These are phyloP conservation scores for Drosophila carrolli DNA, from an alignment of 1,140 invertebrate genomes.

Conservation along the genomic window DNA sequence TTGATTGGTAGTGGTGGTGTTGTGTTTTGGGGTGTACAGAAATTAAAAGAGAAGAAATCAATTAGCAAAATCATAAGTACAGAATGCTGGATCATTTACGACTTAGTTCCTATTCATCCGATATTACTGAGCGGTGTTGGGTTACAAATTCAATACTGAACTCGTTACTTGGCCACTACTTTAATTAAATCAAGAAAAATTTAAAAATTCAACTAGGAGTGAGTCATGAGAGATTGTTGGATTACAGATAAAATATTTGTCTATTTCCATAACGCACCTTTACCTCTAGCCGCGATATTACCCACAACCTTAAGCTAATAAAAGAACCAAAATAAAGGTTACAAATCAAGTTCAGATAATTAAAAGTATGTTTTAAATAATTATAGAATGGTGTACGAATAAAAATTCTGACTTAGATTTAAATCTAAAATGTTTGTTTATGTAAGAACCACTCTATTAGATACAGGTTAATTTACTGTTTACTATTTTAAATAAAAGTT, in stretches of 20 bases:
- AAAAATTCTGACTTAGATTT: background rate
- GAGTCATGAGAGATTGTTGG: conserved; percentile 39
- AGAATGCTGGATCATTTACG: conserved; percentile 43
- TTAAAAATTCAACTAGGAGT: conserved; percentile 35
- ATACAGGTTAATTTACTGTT: no score
- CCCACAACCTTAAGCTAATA: conserved; percentile 81
- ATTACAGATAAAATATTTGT: conserved; percentile 22
- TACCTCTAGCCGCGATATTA: conserved; percentile 78
- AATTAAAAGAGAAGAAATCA: conserved; percentile 80
- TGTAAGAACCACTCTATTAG: background rate
- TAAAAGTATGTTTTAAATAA: conserved; percentile 20
- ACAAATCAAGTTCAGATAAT: conserved; percentile 51
- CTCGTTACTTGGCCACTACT: conserved; percentile 35
- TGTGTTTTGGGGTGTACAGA: conserved; percentile 60
- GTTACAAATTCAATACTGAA: conserved; percentile 22
- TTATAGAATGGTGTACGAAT: background rate
- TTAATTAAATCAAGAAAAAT: conserved; percentile 25
- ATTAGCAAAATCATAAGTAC: conserved; percentile 78
- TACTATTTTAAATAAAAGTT: background rate
- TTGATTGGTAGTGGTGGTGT: conserved; percentile 28
- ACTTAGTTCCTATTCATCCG: conserved; percentile 50
- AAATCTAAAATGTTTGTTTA: background rate
- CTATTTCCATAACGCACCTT: conserved; percentile 72
- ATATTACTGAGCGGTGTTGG: conserved; percentile 37
- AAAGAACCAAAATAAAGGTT: conserved; percentile 59